Conservation (phyloP, 2,888 invertebrate species). For the Pomacea canaliculata region DNA sequence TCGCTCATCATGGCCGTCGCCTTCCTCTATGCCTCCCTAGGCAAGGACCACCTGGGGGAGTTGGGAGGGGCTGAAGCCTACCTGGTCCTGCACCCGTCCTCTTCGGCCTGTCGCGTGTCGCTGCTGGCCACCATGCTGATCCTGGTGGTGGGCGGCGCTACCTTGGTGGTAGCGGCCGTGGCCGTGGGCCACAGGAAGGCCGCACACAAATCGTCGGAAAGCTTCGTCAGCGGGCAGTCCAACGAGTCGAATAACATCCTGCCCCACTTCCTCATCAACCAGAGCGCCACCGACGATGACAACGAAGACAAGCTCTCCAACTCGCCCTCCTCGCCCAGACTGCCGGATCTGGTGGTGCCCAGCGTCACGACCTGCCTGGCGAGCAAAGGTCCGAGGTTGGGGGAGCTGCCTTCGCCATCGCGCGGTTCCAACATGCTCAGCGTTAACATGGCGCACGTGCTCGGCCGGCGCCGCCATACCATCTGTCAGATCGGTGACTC, state of each 20-base stretch:
- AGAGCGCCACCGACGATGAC: slow-evolving; percentile 15
- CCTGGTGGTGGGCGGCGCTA: slow-evolving; percentile 14
- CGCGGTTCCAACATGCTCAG: slow-evolving; percentile 42
- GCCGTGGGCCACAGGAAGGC: neutral
- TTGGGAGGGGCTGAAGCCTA: neutral
- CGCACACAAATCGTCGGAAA: slow-evolving; percentile 14
- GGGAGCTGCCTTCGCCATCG: slow-evolving; percentile 32
- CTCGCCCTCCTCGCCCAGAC: slow-evolving; percentile 33
- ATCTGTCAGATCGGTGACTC: slow-evolving; percentile 57
- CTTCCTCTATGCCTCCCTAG: slow-evolving; percentile 17
- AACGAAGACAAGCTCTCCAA: slow-evolving; percentile 16
- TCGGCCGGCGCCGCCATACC: slow-evolving; percentile 58
- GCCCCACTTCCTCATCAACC: slow-evolving; percentile 37
- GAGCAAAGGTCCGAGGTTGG: slow-evolving; percentile 25
- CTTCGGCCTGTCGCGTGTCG: slow-evolving; percentile 10
- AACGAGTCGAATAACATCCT: slow-evolving; percentile 16
- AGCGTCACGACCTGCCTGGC: neutral
- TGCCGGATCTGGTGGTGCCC: slow-evolving; percentile 16
- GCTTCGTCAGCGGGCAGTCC: slow-evolving; percentile 16
- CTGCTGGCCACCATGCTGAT: slow-evolving; percentile 16
- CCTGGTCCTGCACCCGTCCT: slow-evolving; percentile 11
- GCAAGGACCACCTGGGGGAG: neutral
- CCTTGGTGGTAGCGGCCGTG: neutral
- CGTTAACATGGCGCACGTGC: slow-evolving; percentile 58
- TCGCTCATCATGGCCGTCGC: slow-evolving; percentile 24